Conservation (phyloP, 2,797 vertebrate genomes). For the Dryobates pubescens region DNA sequence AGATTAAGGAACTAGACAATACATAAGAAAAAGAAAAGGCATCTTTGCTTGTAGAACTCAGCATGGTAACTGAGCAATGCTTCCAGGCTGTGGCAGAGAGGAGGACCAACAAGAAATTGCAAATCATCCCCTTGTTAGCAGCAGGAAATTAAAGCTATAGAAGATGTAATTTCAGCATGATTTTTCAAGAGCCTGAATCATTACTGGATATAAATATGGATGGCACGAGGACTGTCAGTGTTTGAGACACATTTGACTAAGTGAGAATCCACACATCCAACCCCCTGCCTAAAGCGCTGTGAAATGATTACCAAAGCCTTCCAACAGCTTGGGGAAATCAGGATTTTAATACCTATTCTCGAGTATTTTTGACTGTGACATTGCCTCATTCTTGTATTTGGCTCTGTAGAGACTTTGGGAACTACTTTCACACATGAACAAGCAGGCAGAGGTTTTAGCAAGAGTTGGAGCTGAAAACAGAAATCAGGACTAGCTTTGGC, state of each 20-base stretch:
- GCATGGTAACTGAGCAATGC: not conserved
- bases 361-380: not conserved
- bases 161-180: conserved; percentile 43
- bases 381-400: not conserved
- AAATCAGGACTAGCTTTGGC: not conserved
- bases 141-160: conserved; percentile 34
- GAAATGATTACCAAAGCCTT: not conserved
- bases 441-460: not conserved
- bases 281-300: not conserved
- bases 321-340: not conserved
- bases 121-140: conserved; percentile 40
- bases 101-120: conserved; percentile 39
- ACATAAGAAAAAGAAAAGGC: not conserved
- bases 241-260: not conserved
- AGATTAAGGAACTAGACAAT: not conserved
- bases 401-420: not conserved
- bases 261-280: not conserved
- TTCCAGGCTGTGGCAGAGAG: not conserved
- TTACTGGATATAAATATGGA: conserved; percentile 37
- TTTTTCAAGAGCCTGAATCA: conserved; percentile 59
- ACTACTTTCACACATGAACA: not conserved
- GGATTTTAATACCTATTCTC: not conserved
- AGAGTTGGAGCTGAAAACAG: not conserved
- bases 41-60: not conserved
- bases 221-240: not conserved